Evolutionary conservation across 2,797 vertebrate species (phyloP), one percentile per base, ranked within the genome.

Genomic region (Sylvilagus floridanus): DNA sequence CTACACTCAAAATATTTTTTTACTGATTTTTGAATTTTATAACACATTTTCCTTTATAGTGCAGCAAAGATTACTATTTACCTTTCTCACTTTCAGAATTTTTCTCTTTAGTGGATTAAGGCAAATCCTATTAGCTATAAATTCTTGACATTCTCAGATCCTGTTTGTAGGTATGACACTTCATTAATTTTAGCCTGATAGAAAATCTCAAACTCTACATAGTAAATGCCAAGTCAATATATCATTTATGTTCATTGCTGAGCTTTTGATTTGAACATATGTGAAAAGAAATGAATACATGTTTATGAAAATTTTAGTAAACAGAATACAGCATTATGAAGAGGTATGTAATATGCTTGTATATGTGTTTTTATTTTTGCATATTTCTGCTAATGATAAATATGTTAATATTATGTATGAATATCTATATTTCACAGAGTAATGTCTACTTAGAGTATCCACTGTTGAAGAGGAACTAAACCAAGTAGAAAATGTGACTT

Each of bases 221-320:
- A 77, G 65, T 73, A 91, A 91, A 83, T 91, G 26, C 7, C 50
- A 95, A 83, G 73, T 83, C 81, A 75, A 35, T 91, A 89, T 50
- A 35, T 75, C 91, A 89, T 69, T 72, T 60, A 86, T 86, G 8
- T 24, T 42, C 54, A 37, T 92, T 94, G 32, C 7, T 66, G 37
- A 66, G 26, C 24, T 68, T 35, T 35, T 35, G 35, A 35, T 35
- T 35, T 82, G 1, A 30, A 66, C n/a, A 28, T 72, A 68, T 28
- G 7, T 72, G 30, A 76, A 63, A 78, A 63, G n/a, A 68, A 95
- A 78, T 92, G n/a, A 93, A 14, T 28, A 87, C 76, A 7, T 57
- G 54, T 16, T 57, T 57, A 78, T 22, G 42, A 93, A 84, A 52
- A 42, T 52, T 16, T 69, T 37, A 78, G 11, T 24, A n/a, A 79